Evolutionary conservation across 1,140 invertebrate genomes (phyloP), one percentile per base, ranked within the genome.

Genomic region (Colletes gigas): DNA sequence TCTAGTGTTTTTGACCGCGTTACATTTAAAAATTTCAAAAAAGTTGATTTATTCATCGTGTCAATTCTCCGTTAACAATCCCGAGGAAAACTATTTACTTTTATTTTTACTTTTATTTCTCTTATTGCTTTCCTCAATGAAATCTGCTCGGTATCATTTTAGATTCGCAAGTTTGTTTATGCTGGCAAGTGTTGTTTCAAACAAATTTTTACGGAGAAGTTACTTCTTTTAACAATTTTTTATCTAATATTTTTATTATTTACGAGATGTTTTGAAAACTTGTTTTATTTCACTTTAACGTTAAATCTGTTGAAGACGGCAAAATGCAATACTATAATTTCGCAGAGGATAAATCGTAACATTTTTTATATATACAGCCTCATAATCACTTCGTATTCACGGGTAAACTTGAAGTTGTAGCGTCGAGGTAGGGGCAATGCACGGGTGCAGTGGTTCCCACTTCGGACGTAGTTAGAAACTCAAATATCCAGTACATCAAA

Each of bases 331-430:
- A 44, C 44, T 9, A 44, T n/a, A 21, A 50, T 17, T 5, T 73
- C 9, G n/a, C 47, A 62, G 4, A 39, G 15, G 47, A 50, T 72
- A 72, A 60, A 8, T 30, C 15, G 4, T 10, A 47, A 10, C 10
- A 50, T 14, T 50, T 75, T 66, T 75, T 52, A n/a, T 66, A 30
- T 65, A 54, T 10, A n/a, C n/a, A 65, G 30, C 12, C 65, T 54
- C 54, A 60, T 60, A 62, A n/a, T 71, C 30, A 30, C 19, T 60
- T 63, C 54, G 59, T 72, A 78, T 71, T 72, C 68, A 59, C 30
- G 17, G 15, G 15, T 54, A 72, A 78, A 78, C 71, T 71, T 63
- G 17, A 30, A 78, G n/a, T 9, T 78, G 68, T 47, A n/a, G 14
- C 30, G 30, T 47, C 14, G 14, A 55, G 59, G 44, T 71, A 63